Conservation (phyloP, 2,113 vertebrate genomes). For the Sardina pilchardus region DNA sequence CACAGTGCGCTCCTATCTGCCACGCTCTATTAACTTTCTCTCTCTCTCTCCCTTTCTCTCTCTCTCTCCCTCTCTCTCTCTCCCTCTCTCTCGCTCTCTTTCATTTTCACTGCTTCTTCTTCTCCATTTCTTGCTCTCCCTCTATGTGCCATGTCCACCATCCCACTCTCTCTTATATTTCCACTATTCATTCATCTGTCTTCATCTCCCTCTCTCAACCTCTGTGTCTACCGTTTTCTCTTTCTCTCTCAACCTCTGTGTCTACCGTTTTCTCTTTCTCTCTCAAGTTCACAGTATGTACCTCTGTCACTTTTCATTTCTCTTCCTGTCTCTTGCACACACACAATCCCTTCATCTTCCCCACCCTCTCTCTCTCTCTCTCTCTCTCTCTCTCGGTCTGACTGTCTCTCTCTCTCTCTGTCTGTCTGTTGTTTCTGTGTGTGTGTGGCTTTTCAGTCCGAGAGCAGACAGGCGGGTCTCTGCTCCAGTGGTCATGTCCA, state of each 20-base stretch:
- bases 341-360: no score
- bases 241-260: not conserved
- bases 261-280: not conserved
- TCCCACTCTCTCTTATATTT: not conserved
- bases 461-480: not conserved
- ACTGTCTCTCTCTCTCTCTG: not conserved
- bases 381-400: not conserved
- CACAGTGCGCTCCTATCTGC: not conserved
- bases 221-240: no score
- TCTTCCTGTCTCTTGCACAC: not conserved
- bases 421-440: not conserved
- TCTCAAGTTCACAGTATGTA: not conserved
- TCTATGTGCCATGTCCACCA: not conserved
- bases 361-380: not conserved
- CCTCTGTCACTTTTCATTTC: not conserved
- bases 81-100: not conserved
- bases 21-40: conserved; percentile 17
- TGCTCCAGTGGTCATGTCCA: not conserved
- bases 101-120: not conserved
- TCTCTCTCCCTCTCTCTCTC: not conserved
- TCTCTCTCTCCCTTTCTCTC: not conserved
- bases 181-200: not conserved
- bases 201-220: not conserved
- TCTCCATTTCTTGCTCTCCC: not conserved
- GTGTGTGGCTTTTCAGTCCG: not conserved